Percentiles rank a stretch among this genome's conserved stretches.
Evolutionary conservation across 2,797 vertebrate genomes (phyloP).

Genomic region (Podarcis lilfordi): DNA sequence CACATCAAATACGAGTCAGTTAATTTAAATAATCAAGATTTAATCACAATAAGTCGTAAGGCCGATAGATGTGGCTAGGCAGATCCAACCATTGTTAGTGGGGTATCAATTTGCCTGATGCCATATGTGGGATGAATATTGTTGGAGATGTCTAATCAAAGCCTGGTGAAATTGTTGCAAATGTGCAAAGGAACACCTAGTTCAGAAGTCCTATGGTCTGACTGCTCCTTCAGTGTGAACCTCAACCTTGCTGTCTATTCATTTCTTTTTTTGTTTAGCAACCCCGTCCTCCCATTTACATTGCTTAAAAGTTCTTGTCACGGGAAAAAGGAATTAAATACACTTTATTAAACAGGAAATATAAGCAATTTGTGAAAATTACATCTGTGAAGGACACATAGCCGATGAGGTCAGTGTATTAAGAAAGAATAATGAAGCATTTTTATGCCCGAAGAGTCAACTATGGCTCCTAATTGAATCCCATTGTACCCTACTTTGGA

Average conservation of each 20-base stretch:
- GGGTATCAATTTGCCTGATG: not conserved
- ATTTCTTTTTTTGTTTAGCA: not conserved
- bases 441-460: conserved; percentile 4
- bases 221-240: not conserved
- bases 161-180: not conserved
- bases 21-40: not conserved
- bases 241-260: conserved; percentile 34
- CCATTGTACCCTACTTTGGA: not conserved
- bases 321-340: conserved; percentile 24
- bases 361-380: not conserved
- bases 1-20: not conserved
- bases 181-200: not conserved
- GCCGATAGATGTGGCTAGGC: too few relatives aligned
- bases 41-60: not conserved
- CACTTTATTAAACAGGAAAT: conserved; percentile 33
- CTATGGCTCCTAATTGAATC: not conserved
- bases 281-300: not conserved
- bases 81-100: not conserved
- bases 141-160: too few relatives aligned
- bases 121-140: not conserved
- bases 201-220: not conserved
- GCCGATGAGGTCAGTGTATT: not conserved
- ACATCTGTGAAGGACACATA: conserved; percentile 9
- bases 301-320: conserved; percentile 21
- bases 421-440: conserved; percentile 5